These are phyloP conservation scores for Campodea augens DNA, from an alignment of 1,140 invertebrate species.

Conservation along the genomic window DNA sequence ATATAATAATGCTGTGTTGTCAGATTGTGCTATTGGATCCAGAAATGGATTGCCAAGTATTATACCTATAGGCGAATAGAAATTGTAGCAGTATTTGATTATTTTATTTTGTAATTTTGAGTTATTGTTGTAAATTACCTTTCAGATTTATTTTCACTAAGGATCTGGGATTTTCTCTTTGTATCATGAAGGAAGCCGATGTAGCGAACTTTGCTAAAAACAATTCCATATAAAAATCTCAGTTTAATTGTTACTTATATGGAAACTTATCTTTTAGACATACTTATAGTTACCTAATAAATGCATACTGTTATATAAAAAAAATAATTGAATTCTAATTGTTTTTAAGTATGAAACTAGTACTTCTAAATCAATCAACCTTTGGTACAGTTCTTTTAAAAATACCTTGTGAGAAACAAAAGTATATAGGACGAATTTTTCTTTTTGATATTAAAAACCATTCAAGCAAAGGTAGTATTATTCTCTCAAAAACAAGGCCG, in stretches of 20 bases:
- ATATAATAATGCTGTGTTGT: slow-evolving; percentile 29
- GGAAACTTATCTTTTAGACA: background rate
- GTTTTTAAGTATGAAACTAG: no score
- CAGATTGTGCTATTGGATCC: slow-evolving; percentile 27
- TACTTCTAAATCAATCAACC: background rate
- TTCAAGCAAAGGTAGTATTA: no score
- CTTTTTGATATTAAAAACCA: no score
- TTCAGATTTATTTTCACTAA: slow-evolving; percentile 13
- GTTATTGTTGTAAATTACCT: slow-evolving; percentile 11
- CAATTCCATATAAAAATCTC: no score
- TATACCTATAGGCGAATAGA: slow-evolving; percentile 20
- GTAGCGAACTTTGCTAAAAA: slow-evolving; percentile 26
- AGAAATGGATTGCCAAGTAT: slow-evolving; percentile 31
- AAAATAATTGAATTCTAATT: no score
- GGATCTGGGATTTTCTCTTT: slow-evolving; percentile 17
- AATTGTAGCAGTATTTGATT: background rate
- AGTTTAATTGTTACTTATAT: no score
- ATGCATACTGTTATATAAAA: background rate
- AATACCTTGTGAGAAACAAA: no score
- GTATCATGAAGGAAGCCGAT: slow-evolving; percentile 26
- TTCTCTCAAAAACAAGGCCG: no score
- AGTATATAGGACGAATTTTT: no score
- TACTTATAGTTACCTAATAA: background rate
- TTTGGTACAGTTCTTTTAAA: no score
- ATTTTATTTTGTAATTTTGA: background rate